Evolutionary conservation across 2,888 invertebrate species (phyloP), one percentile per base, ranked within the genome.

Genomic region (Diloba caeruleocephala): DNA sequence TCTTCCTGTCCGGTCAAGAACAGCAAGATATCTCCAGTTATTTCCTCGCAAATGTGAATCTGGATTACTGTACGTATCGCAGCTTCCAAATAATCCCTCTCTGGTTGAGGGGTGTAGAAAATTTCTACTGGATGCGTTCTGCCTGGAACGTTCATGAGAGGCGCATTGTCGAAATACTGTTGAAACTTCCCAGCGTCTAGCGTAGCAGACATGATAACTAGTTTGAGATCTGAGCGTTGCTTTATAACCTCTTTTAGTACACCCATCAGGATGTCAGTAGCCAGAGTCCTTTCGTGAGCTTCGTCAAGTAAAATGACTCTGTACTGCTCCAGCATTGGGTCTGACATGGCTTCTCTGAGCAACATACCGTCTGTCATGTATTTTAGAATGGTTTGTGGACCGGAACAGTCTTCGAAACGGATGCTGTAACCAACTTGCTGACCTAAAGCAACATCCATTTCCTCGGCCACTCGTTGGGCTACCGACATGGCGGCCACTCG

Each of bases 291-390:
- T 93, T 99, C 99, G 90, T 99, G 99, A 79, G 99, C 99, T 85
- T 99, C 99, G 78, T 99, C 99, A 32, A 99, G 96, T 45, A 99
- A 91, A 28, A 99, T 97, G 1, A 99, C 99, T 82, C 99, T 97
- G 89, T 99, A 99, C 8, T 96, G 96, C 73, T 99, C 99, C 5
- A 99, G 90, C 96, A 99, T 97, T 0, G 99, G 99, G 87, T 99
- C 99, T 0, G 98, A 99, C 99, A 99, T 99, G 0, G 98, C 99
- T 94, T 99, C 99, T 58, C 99, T 94, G 23, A 99, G 93, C 87
- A 99, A 95, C 99, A 99, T 99, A 98, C 99, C 99, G 79, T 99
- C 99, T 9, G 99, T 99, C 98, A 99, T 98, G 86, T 99, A 99
- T 82, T 99, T 99, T 1, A 99, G 94, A 19, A 99, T 94, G 0